Percentiles rank a stretch among this genome's conserved stretches.
Evolutionary conservation across 1,140 invertebrate species (phyloP).

Genomic region (Drosophila nebulosa): DNA sequence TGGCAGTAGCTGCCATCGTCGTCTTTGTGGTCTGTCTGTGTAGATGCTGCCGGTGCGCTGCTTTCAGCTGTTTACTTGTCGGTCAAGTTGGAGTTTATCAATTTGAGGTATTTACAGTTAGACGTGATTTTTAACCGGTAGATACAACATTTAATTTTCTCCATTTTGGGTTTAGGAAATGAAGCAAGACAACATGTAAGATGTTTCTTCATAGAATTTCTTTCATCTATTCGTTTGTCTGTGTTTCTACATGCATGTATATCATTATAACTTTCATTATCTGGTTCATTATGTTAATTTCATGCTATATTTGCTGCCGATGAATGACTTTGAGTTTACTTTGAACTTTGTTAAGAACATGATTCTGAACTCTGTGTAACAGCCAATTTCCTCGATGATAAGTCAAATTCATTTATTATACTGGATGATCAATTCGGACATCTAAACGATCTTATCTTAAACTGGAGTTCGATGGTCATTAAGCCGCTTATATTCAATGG

Average conservation of each 20-base stretch:
- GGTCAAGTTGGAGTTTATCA: constrained; percentile 55
- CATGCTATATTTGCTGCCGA: neutral
- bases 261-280: constrained; percentile 7
- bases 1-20: constrained; percentile 23
- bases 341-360: neutral
- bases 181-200: neutral
- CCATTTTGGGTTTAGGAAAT: constrained; percentile 6
- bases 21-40: constrained; percentile 24
- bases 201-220: neutral
- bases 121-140: constrained; percentile 42
- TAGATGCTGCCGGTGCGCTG: constrained; percentile 9
- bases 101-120: constrained; percentile 71
- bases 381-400: neutral
- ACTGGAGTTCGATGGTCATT: neutral
- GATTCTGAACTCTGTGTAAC: neutral
- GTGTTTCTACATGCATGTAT: neutral
- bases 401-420: neutral
- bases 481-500: neutral
- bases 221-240: neutral
- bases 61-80: constrained; percentile 22
- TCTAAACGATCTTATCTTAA: neutral
- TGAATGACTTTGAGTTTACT: constrained; percentile 6
- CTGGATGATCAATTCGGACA: neutral
- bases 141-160: constrained; percentile 27
- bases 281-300: neutral